These are phyloP conservation scores for Macropus fuliginosus DNA, from an alignment of 2,797 vertebrate species.

Conservation along the genomic window DNA sequence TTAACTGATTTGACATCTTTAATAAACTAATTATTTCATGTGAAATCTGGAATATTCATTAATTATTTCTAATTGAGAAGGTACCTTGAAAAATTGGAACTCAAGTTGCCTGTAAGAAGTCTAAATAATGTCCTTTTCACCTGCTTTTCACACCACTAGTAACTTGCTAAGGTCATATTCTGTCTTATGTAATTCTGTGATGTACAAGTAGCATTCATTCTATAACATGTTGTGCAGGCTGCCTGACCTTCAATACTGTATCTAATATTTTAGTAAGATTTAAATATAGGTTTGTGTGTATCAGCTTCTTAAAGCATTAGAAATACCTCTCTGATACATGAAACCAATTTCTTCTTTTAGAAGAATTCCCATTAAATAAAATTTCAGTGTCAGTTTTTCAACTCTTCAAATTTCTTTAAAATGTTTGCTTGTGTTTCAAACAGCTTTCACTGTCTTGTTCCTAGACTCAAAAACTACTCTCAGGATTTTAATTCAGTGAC, in stretches of 20 bases:
- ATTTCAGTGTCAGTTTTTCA: conserved; percentile 17
- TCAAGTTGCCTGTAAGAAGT: not conserved
- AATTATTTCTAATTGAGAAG: not conserved
- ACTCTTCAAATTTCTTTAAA: conserved; percentile 21
- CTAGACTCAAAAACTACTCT: conserved; percentile 12
- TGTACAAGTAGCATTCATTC: not conserved
- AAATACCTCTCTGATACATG: not conserved
- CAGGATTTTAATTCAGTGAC: conserved; percentile 3
- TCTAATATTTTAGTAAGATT: conserved; percentile 13
- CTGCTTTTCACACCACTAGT: not conserved
- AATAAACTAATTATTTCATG: not conserved
- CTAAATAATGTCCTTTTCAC: not conserved
- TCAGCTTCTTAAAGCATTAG: not conserved
- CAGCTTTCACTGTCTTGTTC: not conserved
- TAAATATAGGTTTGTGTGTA: not conserved
- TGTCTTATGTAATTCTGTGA: not conserved
- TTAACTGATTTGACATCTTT: not conserved
- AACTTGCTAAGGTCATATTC: not conserved
- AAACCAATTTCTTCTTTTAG: conserved; percentile 21
- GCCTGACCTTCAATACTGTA: fast-evolving
- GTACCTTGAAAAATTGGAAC: not conserved
- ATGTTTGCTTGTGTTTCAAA: conserved; percentile 32
- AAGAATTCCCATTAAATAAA: conserved; percentile 39
- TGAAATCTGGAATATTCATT: not conserved
- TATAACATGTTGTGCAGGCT: not conserved